Percentiles rank a stretch among this genome's conserved stretches.
Evolutionary conservation across 2,797 vertebrate species (phyloP).

Genomic region (Leuciscus waleckii): DNA sequence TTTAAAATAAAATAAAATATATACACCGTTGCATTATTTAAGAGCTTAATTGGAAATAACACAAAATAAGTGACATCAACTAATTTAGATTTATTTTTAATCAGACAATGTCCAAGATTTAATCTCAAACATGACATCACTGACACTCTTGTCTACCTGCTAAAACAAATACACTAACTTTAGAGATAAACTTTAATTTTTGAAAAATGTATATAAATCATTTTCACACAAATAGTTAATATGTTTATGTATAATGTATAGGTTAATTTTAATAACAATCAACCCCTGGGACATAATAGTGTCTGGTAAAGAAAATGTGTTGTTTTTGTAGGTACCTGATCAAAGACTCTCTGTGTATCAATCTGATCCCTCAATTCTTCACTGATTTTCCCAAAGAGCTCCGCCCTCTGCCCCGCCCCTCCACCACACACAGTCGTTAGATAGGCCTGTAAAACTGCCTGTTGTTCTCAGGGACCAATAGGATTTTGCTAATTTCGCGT

Average conservation of each 20-base stretch:
- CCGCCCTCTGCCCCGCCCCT: constrained; percentile 67
- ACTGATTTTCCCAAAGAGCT: constrained; percentile 82
- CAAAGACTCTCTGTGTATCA: constrained; percentile 78
- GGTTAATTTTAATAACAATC: background rate
- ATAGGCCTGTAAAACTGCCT: constrained; percentile 76
- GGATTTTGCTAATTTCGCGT: constrained; percentile 77
- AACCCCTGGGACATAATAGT: background rate
- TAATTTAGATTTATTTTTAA: background rate
- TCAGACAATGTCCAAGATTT: background rate
- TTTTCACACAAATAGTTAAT: background rate
- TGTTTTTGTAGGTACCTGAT: constrained; percentile 78
- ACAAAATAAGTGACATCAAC: background rate
- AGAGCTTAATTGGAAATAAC: background rate
- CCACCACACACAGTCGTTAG: constrained; percentile 75
- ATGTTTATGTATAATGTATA: background rate
- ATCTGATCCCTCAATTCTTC: constrained; percentile 85
- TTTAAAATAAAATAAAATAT: background rate
- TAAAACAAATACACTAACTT: background rate
- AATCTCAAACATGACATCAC: background rate
- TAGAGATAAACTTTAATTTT: background rate
- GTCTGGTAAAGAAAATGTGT: background rate
- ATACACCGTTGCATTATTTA: background rate
- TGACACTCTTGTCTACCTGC: background rate
- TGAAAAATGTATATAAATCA: background rate
- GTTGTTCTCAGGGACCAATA: constrained; percentile 77